Conservation (phyloP, 2,888 invertebrate species). For the Meiosimyza decipiens region DNA sequence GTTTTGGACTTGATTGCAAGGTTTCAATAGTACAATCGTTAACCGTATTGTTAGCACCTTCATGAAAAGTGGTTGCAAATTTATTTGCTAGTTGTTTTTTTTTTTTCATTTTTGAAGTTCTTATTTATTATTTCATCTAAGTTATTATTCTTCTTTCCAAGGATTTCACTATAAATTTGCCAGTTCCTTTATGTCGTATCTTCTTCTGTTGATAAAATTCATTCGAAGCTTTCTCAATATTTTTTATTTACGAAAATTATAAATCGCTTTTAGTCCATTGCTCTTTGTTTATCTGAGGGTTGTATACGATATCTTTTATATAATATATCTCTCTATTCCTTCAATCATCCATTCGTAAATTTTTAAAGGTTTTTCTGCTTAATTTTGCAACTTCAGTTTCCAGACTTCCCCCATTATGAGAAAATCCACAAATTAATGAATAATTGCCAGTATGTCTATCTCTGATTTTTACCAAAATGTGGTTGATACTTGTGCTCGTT, state of each 20-base stretch:
- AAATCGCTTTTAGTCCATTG: no score
- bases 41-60: constrained; percentile 16
- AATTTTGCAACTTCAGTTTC: no score
- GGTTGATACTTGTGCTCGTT: no score
- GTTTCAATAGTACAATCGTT: constrained; percentile 26
- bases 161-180: constrained; percentile 11
- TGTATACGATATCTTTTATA: constrained; percentile 26
- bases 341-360: constrained; percentile 24
- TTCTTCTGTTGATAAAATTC: background rate
- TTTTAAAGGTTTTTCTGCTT: background rate
- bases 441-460: no score
- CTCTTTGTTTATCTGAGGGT: background rate
- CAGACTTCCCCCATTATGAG: no score
- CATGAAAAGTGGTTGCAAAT: constrained; percentile 20
- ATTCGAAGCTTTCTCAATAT: background rate
- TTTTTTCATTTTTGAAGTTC: constrained; percentile 12
- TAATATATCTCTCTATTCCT: constrained; percentile 29
- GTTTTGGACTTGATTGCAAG: background rate
- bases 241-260: background rate
- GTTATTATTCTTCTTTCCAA: background rate
- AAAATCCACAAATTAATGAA: no score
- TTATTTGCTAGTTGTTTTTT: background rate
- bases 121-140: constrained; percentile 9
- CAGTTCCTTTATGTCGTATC: background rate
- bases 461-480: no score